These are phyloP conservation scores for Tipula lateralis DNA, from an alignment of 2,888 invertebrate genomes.

Conservation along the genomic window DNA sequence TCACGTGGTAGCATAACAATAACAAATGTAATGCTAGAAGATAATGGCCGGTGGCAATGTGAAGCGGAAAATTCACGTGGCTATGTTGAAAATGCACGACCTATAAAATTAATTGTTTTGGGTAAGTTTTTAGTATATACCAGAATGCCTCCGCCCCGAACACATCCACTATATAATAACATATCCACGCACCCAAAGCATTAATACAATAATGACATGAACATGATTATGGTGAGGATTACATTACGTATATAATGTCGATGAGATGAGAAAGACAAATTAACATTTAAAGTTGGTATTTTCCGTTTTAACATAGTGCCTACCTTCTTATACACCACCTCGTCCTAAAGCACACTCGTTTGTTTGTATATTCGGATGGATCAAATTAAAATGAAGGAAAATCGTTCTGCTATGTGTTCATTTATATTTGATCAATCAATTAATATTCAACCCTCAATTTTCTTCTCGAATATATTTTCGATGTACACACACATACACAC, in stretches of 20 bases:
- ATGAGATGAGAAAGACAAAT: background rate
- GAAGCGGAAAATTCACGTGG: slow-evolving; percentile 60
- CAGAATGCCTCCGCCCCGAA: too few species aligned
- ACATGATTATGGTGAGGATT: background rate
- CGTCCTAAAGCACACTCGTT: background rate
- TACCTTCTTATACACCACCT: background rate
- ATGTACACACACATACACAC: too few species aligned
- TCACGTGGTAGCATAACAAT: slow-evolving; percentile 48
- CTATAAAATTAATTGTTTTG: slow-evolving; percentile 60
- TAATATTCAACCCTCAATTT: slow-evolving; percentile 30
- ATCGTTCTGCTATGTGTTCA: background rate
- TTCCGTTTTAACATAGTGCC: background rate
- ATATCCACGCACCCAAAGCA: background rate
- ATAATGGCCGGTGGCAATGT: slow-evolving; percentile 71
- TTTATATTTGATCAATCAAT: slow-evolving; percentile 27
- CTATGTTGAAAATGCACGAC: slow-evolving; percentile 59
- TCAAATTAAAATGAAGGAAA: background rate
- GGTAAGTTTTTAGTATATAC: slow-evolving; percentile 55
- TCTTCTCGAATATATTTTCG: background rate
- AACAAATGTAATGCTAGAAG: slow-evolving; percentile 54
- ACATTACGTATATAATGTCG: background rate
- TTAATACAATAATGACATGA: background rate
- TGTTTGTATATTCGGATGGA: background rate
- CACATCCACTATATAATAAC: background rate
- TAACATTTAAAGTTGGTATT: background rate